Base-by-base conservation (phyloP, 1,140 invertebrate genomes). In the Sitodiplosis mosellana region DNA sequence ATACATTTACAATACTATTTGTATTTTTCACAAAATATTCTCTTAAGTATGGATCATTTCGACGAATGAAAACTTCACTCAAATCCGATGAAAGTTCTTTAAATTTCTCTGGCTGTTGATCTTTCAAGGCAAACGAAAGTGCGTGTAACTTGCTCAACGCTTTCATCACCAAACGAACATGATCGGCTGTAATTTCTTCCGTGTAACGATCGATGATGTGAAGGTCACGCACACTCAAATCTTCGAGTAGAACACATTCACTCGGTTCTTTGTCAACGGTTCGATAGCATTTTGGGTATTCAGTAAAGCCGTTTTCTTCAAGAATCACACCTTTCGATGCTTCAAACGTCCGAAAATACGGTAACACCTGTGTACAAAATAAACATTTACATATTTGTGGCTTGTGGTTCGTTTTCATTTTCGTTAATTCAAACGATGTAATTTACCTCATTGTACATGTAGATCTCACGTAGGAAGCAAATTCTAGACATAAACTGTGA, bases 81-180 rank as follows among this genome's bases (percentile, higher is more conserved):
- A 56, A 51, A 1, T 10, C 14, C 14, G 37, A n/a, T 27, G 49
- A 42, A 3, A 59, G 15, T 49, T 49, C 51, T 21, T 57, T 38
- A 33, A 58, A 61, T 33, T 40, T 15, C 19, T 55, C 53, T 14
- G 56, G 56, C n/a, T 59, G 51, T 22, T 58, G 54, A 18, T 54
- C 36, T 42, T 61, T 62, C 33, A 63, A 49, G 0, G 63, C 66
- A 38, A 68, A 54, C 20, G 56, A 52, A 1, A 63, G 54, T 6
- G 63, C 67, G 49, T 71, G 68, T 41, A 66, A 66, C 46, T 54
- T 56, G 3, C 60, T 66, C 1, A 71, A 48, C 40, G 54, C 49
- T 21, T 53, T 52, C 1, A 69, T 17, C n/a, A 65, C 53, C 6
- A 64, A 42, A 27, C 52, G 49, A 6, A 57, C 51, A 34, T 65